These are phyloP conservation scores for Peromyscus californicus DNA, from an alignment of 2,113 vertebrate species.

Conservation along the genomic window DNA sequence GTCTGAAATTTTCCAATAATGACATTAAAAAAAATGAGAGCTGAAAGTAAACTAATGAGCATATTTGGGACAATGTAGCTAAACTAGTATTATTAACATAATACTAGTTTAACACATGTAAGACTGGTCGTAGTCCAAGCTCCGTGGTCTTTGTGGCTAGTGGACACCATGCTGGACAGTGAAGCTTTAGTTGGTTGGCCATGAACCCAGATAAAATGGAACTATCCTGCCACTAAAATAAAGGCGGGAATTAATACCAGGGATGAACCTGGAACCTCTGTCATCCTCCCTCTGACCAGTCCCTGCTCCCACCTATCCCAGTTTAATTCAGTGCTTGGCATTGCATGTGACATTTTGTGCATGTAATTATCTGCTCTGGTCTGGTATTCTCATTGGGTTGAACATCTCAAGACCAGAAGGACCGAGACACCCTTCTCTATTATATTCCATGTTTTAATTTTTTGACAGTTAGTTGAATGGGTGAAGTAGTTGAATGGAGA, in stretches of 20 bases:
- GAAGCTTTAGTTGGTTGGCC: neutral
- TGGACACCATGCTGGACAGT: neutral
- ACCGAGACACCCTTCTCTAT: neutral
- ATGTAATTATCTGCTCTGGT: neutral
- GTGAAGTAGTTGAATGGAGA: neutral
- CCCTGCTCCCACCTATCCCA: neutral
- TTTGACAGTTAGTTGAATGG: neutral
- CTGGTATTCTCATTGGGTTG: neutral
- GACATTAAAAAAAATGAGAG: neutral
- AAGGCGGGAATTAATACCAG: neutral
- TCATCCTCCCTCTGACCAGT: neutral
- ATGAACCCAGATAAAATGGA: neutral
- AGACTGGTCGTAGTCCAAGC: neutral
- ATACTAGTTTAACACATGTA: too few species aligned
- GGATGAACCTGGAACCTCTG: neutral
- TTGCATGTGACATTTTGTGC: neutral
- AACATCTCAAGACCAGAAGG: slow-evolving; percentile 20
- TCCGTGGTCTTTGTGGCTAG: neutral
- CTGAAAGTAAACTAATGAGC: neutral
- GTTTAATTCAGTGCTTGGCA: neutral
- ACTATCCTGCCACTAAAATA: neutral
- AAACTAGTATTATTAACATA: neutral
- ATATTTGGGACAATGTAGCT: neutral
- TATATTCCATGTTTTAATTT: slow-evolving; percentile 37
- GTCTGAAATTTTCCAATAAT: slow-evolving; percentile 9